These are phyloP conservation scores for Hypercompe scribonia DNA, from an alignment of 2,888 invertebrate species.

Conservation along the genomic window DNA sequence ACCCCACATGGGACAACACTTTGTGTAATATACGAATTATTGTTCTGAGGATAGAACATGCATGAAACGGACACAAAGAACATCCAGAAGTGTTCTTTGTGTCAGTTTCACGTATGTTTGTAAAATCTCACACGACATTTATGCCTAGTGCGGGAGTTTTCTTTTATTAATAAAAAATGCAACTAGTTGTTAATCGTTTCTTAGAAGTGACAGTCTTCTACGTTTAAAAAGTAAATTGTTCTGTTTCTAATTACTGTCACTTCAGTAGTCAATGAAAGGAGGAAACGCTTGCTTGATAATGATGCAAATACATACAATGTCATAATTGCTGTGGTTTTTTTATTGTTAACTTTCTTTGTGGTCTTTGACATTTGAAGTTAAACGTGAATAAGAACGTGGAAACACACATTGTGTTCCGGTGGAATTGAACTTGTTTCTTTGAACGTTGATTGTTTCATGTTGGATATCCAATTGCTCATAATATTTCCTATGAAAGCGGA, in stretches of 20 bases:
- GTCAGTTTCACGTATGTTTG: no score
- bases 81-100: no score
- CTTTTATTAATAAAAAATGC: no score
- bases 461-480: neutral
- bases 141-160: no score
- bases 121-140: no score
- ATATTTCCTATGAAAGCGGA: conserved; percentile 19
- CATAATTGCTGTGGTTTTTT: conserved; percentile 24
- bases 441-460: conserved; percentile 12
- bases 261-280: conserved; percentile 25
- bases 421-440: conserved; percentile 25
- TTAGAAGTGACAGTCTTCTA: neutral
- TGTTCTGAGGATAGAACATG: no score
- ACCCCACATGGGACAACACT: no score
- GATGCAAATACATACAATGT: conserved; percentile 14
- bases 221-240: neutral
- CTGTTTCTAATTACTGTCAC: conserved; percentile 20
- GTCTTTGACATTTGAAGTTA: conserved; percentile 17
- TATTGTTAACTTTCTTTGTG: conserved; percentile 25
- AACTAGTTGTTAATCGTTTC: neutral
- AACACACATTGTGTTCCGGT: conserved; percentile 25
- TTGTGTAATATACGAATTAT: no score
- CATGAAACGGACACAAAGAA: no score
- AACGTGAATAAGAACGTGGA: conserved; percentile 29
- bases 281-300: conserved; percentile 19